Base-by-base conservation (phyloP, 2,113 vertebrate species). In the Toxostoma redivivum region DNA sequence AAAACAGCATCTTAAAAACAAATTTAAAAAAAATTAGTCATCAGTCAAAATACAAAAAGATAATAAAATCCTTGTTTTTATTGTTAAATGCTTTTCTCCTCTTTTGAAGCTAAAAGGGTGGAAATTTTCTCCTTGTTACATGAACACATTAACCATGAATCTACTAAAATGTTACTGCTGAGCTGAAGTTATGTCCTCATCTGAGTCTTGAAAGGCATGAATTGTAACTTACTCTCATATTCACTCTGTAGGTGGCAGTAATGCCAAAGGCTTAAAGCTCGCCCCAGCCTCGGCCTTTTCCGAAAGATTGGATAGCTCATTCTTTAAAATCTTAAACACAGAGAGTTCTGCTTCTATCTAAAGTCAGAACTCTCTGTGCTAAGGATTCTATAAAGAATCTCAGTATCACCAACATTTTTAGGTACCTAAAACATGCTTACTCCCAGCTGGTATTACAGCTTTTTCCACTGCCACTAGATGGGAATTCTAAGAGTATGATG, bases 211-310 rank as follows among this genome's bases (percentile, higher is more conserved):
- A 38, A 56, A 81, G 44, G 37, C 1, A 0, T 31, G 25, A 9
- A 14, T 60, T 84, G 47, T 86, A 35, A 58, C 20, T 86, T 24
- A 11, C 35, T 91, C 12, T 82, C 64, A 16, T 19, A 31, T 60
- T 81, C 44, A 3, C 37, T 84, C 96, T 80, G 3, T 91, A 95
- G 97, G 69, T 95, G 96, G 96, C 96, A 94, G 96, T 88, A 94
- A 77, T 42, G 72, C 33, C 81, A 90, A 90, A 88, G 50, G 35
- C 62, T 92, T 94, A 44, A 83, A 64, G 22, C 51, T 58, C 65
- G 13, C 62, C 44, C 4, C 48, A 3, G 0, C 38, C 45, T 71
- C 56, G 18, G 44, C 19, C 42, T 53, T 77, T 57, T 51, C 57
- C 42, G 37, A 45, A 58, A 12, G 11, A 12, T 5, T 45, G 45